phyloP scores from a whole-genome alignment of 2,888 invertebrate genomes.

The Drosophila anomalata region DNA sequence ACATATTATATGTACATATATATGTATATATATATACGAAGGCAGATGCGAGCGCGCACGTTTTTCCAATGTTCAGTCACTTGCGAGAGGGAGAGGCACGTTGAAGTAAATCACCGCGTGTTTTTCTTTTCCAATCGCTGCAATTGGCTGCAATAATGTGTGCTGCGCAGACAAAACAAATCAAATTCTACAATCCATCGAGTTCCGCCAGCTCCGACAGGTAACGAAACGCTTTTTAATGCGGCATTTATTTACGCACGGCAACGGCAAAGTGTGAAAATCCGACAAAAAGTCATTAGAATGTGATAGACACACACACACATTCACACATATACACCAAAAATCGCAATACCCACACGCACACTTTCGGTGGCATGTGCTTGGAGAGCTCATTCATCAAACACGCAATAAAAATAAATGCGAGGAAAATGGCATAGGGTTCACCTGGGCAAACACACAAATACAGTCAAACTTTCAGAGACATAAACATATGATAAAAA shows the following conservation, averaged over 20 bases:
- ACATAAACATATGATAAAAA: slow-evolving; percentile 43
- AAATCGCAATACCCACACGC: slow-evolving; percentile 19
- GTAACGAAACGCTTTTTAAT: slow-evolving; percentile 84
- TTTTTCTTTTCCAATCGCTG: slow-evolving; percentile 52
- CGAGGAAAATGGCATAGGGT: slow-evolving; percentile 36
- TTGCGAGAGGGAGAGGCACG: slow-evolving; percentile 47
- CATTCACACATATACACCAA: neutral
- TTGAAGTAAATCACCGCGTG: slow-evolving; percentile 67
- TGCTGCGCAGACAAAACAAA: slow-evolving; percentile 82
- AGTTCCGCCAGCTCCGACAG: slow-evolving; percentile 96
- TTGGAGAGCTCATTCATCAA: slow-evolving; percentile 56
- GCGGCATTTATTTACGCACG: slow-evolving; percentile 19
- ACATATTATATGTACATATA: no score
- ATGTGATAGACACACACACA: slow-evolving; percentile 28
- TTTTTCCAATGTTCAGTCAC: slow-evolving; percentile 46
- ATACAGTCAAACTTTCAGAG: slow-evolving; percentile 31
- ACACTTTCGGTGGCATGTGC: slow-evolving; percentile 40
- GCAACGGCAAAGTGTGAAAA: slow-evolving; percentile 53
- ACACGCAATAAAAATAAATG: slow-evolving; percentile 58
- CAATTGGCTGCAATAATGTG: slow-evolving; percentile 71
- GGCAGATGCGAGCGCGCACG: slow-evolving; percentile 51
- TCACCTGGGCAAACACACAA: slow-evolving; percentile 2
- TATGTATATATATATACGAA: neutral
- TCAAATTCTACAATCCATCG: slow-evolving; percentile 90
- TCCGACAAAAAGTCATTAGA: slow-evolving; percentile 35